A percentile compares a stretch with the other conserved stretches of the same genome.
Evolutionary conservation across 35 echinoderm and acorn worm species (phyloP).

Genomic region (Lytechinus pictus): DNA sequence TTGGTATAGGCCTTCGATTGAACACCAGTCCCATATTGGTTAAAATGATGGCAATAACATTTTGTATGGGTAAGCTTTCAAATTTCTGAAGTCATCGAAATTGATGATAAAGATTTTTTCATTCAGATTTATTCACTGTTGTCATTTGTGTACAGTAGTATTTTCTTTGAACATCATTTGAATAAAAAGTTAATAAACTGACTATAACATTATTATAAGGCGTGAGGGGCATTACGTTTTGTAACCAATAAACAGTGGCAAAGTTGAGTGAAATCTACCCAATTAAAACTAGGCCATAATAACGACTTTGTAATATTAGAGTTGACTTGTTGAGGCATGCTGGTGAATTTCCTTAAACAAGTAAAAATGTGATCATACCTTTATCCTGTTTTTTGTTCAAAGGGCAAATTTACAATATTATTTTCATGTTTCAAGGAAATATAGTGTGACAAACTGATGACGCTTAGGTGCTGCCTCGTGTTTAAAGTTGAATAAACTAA

Average conservation of each 20-base stretch:
- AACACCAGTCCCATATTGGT: no score
- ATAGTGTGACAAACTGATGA: background rate
- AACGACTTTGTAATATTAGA: background rate
- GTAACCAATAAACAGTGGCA: background rate
- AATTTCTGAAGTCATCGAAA: no score
- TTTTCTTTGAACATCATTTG: no score
- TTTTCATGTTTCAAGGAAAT: background rate
- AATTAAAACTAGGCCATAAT: background rate
- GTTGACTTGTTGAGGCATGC: background rate
- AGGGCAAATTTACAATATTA: background rate
- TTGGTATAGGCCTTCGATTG: no score
- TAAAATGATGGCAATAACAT: no score
- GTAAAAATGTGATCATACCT: background rate
- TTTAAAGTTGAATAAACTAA: background rate
- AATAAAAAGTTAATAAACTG: no score
- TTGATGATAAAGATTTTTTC: no score
- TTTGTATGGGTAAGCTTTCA: no score
- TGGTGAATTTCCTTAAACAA: background rate
- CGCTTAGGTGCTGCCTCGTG: background rate
- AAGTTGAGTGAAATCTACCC: background rate
- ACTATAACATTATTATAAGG: no score
- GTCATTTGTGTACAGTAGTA: no score
- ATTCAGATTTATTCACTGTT: no score
- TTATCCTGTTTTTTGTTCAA: background rate
- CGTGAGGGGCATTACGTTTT: no score